Evolutionary conservation across 2,797 vertebrate genomes (phyloP).

Genomic region (Austrolebias charrua): DNA sequence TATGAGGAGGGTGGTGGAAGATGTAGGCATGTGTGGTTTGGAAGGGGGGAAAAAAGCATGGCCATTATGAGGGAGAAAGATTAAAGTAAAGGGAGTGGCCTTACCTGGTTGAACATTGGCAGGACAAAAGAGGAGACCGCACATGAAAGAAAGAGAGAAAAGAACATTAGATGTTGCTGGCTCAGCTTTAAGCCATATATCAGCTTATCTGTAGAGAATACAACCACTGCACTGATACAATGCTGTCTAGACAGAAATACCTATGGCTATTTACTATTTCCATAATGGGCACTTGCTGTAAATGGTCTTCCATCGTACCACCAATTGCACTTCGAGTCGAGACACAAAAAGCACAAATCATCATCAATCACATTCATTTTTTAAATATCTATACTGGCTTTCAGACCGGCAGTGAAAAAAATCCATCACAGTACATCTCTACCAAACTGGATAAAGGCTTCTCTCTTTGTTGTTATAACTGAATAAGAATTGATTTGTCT

Average conservation of each 20-base stretch:
- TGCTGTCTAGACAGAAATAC: conserved; percentile 56
- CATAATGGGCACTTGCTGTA: conserved; percentile 41
- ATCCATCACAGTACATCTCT: conserved; percentile 29
- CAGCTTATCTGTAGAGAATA: conserved; percentile 35
- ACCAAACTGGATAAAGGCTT: conserved; percentile 45
- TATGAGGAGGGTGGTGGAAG: conserved; percentile 25
- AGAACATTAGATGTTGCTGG: conserved; percentile 56
- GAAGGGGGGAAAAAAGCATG: conserved; percentile 27
- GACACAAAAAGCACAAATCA: conserved; percentile 28
- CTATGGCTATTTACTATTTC: conserved; percentile 25
- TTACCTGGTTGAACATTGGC: conserved; percentile 78
- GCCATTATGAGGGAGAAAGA: conserved; percentile 58
- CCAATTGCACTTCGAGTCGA: conserved; percentile 36
- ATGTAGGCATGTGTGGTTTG: conserved; percentile 47
- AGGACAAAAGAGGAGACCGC: conserved; percentile 59
- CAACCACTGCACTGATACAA: conserved; percentile 30
- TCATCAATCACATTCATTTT: conserved; percentile 51
- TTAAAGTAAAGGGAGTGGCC: conserved; percentile 72
- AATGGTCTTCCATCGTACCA: conserved; percentile 26
- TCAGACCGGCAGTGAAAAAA: conserved; percentile 17
- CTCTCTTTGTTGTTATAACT: conserved; percentile 33
- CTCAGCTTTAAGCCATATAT: conserved; percentile 47
- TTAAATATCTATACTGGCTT: conserved; percentile 48
- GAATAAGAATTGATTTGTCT: conserved; percentile 51
- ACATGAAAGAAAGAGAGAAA: conserved; percentile 77